These are phyloP conservation scores for Limnephilus marmoratus DNA, from an alignment of 2,888 invertebrate species.

Conservation along the genomic window DNA sequence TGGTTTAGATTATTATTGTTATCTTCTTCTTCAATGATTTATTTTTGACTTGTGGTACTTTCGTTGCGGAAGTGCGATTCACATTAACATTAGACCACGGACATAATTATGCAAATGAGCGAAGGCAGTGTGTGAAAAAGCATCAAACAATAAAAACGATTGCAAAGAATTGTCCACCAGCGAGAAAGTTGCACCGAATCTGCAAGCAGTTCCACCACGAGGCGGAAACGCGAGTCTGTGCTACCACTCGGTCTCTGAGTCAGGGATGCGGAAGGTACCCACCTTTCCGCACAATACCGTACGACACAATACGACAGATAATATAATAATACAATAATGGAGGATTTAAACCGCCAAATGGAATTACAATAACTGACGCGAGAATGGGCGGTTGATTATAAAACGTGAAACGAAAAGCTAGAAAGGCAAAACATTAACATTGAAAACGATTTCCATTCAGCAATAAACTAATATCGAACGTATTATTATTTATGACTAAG, in stretches of 20 bases:
- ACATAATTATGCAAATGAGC: background rate
- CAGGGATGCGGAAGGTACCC: background rate
- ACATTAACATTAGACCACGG: background rate
- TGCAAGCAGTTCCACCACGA: conserved; percentile 51
- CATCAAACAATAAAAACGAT: background rate
- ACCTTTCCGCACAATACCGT: background rate
- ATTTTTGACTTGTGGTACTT: background rate
- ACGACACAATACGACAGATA: conserved; percentile 19
- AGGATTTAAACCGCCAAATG: conserved; percentile 21
- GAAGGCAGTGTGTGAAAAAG: background rate
- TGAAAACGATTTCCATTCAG: conserved; percentile 23
- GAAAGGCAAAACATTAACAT: conserved; percentile 5
- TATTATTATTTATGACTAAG: background rate
- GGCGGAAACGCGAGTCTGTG: conserved; percentile 50
- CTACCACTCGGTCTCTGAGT: conserved; percentile 38
- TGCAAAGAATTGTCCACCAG: background rate
- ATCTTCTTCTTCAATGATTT: background rate
- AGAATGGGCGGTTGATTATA: background rate
- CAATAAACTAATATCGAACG: background rate
- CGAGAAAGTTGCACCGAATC: background rate
- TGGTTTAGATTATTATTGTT: too few relatives aligned
- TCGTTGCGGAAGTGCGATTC: background rate
- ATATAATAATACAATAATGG: conserved; percentile 17
- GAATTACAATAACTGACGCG: conserved; percentile 4
- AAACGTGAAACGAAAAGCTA: background rate